Evolutionary conservation across 1,140 invertebrate genomes (phyloP).

Genomic region (Andricus grossulariae): DNA sequence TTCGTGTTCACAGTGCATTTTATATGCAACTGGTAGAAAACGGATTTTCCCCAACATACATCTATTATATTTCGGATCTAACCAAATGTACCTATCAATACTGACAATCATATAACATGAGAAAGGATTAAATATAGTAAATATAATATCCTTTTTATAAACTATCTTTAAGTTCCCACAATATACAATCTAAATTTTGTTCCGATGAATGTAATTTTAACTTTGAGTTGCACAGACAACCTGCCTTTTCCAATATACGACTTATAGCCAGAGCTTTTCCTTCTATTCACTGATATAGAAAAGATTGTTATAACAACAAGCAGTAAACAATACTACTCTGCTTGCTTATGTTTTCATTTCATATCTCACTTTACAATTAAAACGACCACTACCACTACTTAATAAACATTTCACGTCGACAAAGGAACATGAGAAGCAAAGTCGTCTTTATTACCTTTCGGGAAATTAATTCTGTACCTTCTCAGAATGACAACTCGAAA

Average conservation of each 20-base stretch:
- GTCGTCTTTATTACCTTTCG: conserved; percentile 1
- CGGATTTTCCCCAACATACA: neutral
- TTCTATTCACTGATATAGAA: conserved; percentile 2
- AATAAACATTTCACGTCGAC: conserved; percentile 13
- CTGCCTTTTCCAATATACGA: neutral
- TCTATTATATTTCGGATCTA: neutral
- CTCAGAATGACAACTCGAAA: neutral
- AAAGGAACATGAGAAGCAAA: neutral
- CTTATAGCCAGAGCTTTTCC: neutral
- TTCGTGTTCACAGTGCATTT: neutral
- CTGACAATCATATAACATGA: too few species aligned
- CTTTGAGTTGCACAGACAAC: too few species aligned
- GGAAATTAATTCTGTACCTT: conserved; percentile 9
- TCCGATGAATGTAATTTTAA: too few species aligned
- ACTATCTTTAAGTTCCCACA: too few species aligned
- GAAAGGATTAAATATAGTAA: too few species aligned
- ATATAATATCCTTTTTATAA: too few species aligned
- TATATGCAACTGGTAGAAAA: conserved; percentile 5
- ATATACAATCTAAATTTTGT: too few species aligned
- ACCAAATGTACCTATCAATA: too few species aligned
- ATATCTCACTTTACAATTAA: neutral
- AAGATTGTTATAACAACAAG: neutral
- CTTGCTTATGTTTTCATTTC: conserved; percentile 10
- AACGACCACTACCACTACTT: conserved; percentile 8
- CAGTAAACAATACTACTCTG: conserved; percentile 4